phyloP scores from a whole-genome alignment of 2,888 invertebrate species.

The Galerucella pusilla region DNA sequence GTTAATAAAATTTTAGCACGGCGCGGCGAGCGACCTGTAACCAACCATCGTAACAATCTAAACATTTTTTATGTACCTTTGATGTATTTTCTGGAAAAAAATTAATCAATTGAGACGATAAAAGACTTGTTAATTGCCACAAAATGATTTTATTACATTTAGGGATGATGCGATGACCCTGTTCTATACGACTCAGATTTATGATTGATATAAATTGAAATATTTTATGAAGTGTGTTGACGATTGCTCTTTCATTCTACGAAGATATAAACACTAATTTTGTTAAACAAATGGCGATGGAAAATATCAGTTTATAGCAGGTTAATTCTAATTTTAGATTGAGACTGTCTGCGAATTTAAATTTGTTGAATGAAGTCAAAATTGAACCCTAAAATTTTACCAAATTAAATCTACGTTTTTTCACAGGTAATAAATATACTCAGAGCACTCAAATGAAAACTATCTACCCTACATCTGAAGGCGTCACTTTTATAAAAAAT shows the following conservation, averaged over 20 bases:
- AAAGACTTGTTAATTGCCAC: slow-evolving; percentile 26
- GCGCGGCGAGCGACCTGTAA: slow-evolving; percentile 2
- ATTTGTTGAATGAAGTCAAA: too few species aligned
- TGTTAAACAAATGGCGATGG: not conserved
- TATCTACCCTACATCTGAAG: too few species aligned
- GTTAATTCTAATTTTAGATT: too few species aligned
- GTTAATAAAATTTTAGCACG: slow-evolving; percentile 30
- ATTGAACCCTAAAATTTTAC: too few species aligned
- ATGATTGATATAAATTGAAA: slow-evolving; percentile 27
- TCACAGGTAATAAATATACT: too few species aligned
- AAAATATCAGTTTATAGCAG: too few species aligned
- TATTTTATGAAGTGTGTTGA: slow-evolving; percentile 14
- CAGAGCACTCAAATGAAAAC: too few species aligned
- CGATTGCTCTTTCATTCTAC: not conserved
- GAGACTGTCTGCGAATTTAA: too few species aligned
- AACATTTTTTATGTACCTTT: slow-evolving; percentile 22
- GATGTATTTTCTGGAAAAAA: slow-evolving; percentile 31
- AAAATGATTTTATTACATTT: slow-evolving; percentile 28
- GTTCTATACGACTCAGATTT: slow-evolving; percentile 17
- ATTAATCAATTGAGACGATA: slow-evolving; percentile 23
- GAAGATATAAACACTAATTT: not conserved
- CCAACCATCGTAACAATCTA: slow-evolving; percentile 10
- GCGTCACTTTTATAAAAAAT: too few species aligned
- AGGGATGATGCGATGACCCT: slow-evolving; percentile 30
- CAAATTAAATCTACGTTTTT: too few species aligned